Evolutionary conservation across 1,140 invertebrate genomes (phyloP).

Genomic region (Globodera ellingtonae): DNA sequence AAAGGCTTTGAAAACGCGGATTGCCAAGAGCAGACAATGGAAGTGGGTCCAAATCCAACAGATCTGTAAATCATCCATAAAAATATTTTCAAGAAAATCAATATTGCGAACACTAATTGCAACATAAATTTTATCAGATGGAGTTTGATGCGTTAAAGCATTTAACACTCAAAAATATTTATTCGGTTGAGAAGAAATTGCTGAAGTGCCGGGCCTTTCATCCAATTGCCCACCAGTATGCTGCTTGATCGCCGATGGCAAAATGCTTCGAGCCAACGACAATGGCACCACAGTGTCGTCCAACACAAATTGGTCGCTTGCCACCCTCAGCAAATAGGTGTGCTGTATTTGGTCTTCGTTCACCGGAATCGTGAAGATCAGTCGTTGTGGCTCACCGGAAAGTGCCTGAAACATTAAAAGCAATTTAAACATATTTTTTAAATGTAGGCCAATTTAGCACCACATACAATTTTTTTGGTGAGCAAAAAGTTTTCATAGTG

Average conservation of each 20-base stretch:
- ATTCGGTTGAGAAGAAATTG: no score
- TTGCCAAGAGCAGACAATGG: constrained; percentile 82
- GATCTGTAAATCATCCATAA: constrained; percentile 69
- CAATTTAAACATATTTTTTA: constrained; percentile 37
- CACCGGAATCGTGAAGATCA: constrained; percentile 94
- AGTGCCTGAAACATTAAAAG: constrained; percentile 68
- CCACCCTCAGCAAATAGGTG: constrained; percentile 85
- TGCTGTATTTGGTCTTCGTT: constrained; percentile 80
- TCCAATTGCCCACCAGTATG: constrained; percentile 75
- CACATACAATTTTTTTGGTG: constrained; percentile 79
- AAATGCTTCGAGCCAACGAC: constrained; percentile 83
- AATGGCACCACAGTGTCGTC: constrained; percentile 76
- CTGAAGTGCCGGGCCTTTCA: neutral
- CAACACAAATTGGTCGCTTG: constrained; percentile 88
- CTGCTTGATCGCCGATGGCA: constrained; percentile 87
- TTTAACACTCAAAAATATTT: no score
- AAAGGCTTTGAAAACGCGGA: constrained; percentile 77
- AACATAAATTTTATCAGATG: constrained; percentile 2
- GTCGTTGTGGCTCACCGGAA: constrained; percentile 76
- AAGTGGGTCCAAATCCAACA: constrained; percentile 86
- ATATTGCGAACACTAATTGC: neutral
- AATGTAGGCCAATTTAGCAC: constrained; percentile 18
- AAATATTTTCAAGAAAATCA: neutral
- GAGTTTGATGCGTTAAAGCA: no score
- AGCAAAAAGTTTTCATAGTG: constrained; percentile 91